Evolutionary conservation across 1,140 invertebrate species (phyloP), one percentile per base, ranked within the genome.

Genomic region (Nomia melanderi): DNA sequence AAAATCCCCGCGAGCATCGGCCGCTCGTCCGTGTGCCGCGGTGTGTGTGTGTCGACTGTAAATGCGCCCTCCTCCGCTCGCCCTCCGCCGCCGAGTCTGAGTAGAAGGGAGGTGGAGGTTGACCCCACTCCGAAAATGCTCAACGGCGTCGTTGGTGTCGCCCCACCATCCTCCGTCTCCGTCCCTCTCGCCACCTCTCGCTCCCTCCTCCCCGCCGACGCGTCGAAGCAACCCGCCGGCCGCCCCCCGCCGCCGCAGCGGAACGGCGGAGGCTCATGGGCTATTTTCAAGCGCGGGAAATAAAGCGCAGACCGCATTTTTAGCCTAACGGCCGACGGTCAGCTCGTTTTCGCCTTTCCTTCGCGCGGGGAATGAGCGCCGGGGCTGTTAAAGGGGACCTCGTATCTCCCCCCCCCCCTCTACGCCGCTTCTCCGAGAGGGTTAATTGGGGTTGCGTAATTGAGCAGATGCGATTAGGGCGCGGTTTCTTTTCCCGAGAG

Each of bases 231-330:
- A 9, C 11, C 27, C 53, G n/a, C 44, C 44, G n/a, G 71, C 54
- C 25, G 8, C 57, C 23, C 59, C 25, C 41, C 14, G 39, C 33
- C 44, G 69, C 47, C 44, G 39, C 83, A 71, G 59, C 23, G 62
- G 57, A 44, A 44, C 41, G 14, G 27, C 27, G 39, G 59, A 70
- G 80, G 82, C 82, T 85, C 82, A 85, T 64, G 82, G 85, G 88
- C 88, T 90, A 91, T 90, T 91, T 91, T 88, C 83, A 90, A 90
- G 87, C 88, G 82, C 87, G 88, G 88, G 84, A 91, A 91, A 91
- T 91, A 90, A 90, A 91, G 87, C 84, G 86, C 86, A 88, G 84
- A 87, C 86, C 89, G 88, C 88, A 89, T 90, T 90, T 89, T 90
- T 89, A 90, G 86, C 84, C 85, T 87, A 89, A 90, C 85, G 87